phyloP scores from a whole-genome alignment of 2,797 vertebrate genomes.

The Danio albolineatus region DNA sequence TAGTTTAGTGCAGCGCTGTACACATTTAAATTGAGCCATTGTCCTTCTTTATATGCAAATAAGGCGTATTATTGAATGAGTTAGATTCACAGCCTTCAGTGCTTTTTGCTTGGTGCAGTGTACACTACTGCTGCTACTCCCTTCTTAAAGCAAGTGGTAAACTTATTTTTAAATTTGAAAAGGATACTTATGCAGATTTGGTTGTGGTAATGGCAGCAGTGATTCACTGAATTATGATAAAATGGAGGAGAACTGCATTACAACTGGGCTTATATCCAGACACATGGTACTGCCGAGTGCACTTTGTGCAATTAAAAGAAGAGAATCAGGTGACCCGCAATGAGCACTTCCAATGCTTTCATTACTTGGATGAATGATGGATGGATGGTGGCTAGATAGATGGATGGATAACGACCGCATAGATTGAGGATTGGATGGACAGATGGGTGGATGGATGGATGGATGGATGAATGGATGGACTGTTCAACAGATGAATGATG shows the following conservation, averaged over 20 bases:
- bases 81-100: too few species aligned
- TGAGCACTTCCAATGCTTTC: not conserved
- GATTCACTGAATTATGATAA: constrained; percentile 22
- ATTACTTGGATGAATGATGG: too few species aligned
- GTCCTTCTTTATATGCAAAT: not conserved
- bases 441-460: too few species aligned
- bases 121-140: not conserved
- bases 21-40: not conserved
- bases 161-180: not conserved
- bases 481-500: too few species aligned
- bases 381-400: too few species aligned
- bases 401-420: too few species aligned
- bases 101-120: too few species aligned
- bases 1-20: not conserved
- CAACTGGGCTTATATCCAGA: constrained; percentile 1
- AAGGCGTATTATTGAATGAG: not conserved
- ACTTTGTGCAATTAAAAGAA: constrained; percentile 24
- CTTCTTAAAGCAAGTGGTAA: constrained; percentile 10
- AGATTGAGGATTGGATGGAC: too few species aligned
- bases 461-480: too few species aligned
- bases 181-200: constrained; percentile 10
- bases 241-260: not conserved
- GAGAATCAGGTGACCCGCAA: constrained; percentile 11
- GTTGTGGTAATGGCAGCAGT: not conserved
- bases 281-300: constrained; percentile 10